Evolutionary conservation across 64 coral and sea anemone species (phyloP), one percentile per base, ranked within the genome.

Genomic region (Catalaphyllia jardinei): DNA sequence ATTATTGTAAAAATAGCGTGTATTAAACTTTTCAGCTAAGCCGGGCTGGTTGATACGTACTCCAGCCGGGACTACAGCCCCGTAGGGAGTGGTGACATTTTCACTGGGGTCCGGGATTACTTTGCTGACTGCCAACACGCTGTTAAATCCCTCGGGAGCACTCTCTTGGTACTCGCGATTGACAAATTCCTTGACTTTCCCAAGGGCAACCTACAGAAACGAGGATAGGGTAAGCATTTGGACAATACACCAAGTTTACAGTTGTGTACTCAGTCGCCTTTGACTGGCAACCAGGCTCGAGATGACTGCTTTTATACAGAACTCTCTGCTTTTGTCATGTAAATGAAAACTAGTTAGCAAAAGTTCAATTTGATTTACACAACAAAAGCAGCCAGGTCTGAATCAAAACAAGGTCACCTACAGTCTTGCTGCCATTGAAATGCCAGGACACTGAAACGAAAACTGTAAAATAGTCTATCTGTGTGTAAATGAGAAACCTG

Each of bases 81-180:
- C 95, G 49, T 96, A 96, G 51, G 91, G 95, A 14, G 95, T 96
- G 29, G 95, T 96, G 75, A 96, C 72, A 67, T 93, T 52, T 54
- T 96, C 80, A 14, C 18, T 77, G 30, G 95, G 91, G 20, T 93
- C 73, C 27, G 95, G 95, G 13, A 89, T 73, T 27, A 78, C 60
- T 0, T 39, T 78, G 76, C 87, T 88, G 19, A 88, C 61, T 14
- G 55, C 71, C 77, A 88, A 91, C 49, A 93, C 86, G 31, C 95
- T 96, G 92, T 96, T 31, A 85, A 60, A 93, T 16, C 92, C 92
- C 80, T 79, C 20, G 92, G 91, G 42, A 78, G 74, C 15, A 20
- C 71, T 60, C 38, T 85, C 81, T 25, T 71, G 63, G 62, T 89
- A 89, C 16, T 83, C 87, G 63, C 18, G 42, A 60, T 62, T 17